These are phyloP conservation scores for Habroteleia sp. DNA, from an alignment of 2,888 invertebrate species.

Conservation along the genomic window DNA sequence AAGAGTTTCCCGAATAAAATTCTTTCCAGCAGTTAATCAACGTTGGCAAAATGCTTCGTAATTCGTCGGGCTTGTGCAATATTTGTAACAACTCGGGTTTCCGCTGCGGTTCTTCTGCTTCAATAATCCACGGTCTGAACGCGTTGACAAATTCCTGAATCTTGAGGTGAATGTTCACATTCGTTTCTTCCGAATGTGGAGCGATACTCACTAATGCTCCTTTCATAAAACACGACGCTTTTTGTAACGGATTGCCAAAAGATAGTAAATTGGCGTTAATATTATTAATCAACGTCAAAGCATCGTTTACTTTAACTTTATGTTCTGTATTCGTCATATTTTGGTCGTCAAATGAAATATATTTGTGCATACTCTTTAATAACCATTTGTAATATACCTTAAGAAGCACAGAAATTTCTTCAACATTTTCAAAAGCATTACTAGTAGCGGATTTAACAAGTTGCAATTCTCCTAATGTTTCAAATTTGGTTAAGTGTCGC, in stretches of 20 bases:
- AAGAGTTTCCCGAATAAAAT: constrained; percentile 63
- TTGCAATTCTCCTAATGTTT: constrained; percentile 80
- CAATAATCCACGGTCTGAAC: constrained; percentile 62
- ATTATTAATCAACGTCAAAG: constrained; percentile 71
- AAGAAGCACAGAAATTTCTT: constrained; percentile 84
- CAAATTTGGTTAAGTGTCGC: constrained; percentile 83
- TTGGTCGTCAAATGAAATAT: constrained; percentile 61
- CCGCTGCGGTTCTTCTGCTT: constrained; percentile 23
- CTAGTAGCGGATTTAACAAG: constrained; percentile 68
- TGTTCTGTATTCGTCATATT: constrained; percentile 30
- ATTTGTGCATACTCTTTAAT: constrained; percentile 82
- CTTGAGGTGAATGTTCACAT: constrained; percentile 60
- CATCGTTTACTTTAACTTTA: constrained; percentile 67
- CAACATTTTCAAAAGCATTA: constrained; percentile 68
- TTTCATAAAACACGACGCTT: constrained; percentile 71
- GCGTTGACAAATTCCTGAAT: constrained; percentile 63
- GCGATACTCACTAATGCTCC: constrained; percentile 67
- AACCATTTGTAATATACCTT: constrained; percentile 89
- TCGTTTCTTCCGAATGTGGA: constrained; percentile 70
- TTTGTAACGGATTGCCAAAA: constrained; percentile 70
- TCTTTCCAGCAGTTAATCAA: constrained; percentile 69
- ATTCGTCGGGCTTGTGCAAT: constrained; percentile 62
- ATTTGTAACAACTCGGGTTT: constrained; percentile 68
- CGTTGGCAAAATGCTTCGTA: not conserved
- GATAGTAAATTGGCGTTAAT: constrained; percentile 65